Evolutionary conservation across 1,140 invertebrate genomes (phyloP), one percentile per base, ranked within the genome.

Genomic region (Steinernema khuongi): DNA sequence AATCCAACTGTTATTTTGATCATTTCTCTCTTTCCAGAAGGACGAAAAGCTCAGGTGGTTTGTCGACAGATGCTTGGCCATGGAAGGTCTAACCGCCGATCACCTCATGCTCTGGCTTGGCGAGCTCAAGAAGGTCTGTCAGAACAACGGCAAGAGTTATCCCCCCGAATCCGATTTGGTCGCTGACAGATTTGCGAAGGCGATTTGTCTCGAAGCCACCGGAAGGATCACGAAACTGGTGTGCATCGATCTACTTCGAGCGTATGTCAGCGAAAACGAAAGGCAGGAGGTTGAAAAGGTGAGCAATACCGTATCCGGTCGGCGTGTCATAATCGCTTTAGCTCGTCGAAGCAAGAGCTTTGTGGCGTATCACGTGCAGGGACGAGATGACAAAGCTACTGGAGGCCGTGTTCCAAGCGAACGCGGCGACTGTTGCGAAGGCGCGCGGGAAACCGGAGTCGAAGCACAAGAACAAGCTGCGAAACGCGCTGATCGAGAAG

Each of bases 401-500:
- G 7, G 22, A 22, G 26, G 11, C 19, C 7, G 50, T 60, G 11
- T 7, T 60, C 2, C 50, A 22, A 7, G 50, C 14, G 26, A 60
- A 60, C 50, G 50, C 7, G 19, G 50, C 50, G 19, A 26, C 26
- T 2, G 50, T 60, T 14, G 50, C 22, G 19, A 60, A 60, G 22
- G 50, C 50, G 50, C 50, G 50, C 4, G 50, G 7, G 2, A 60
- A 60, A 26, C 50, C 50, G 50, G 50, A 60, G 50, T 60, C 50
- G 50, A 60, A 60, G 26, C 50, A 60, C 50, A 26, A 11, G 50
- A 60, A 60, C 50, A 60, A 60, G 50, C 50, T 60, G 50, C 11
- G 50, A 60, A 60, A 60, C 50, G 50, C 50, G 50, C 19, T 60
- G 50, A 60, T 60, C 22, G 50, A 11, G 50, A 60, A 60, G 26